Base-by-base conservation (phyloP, 2,888 invertebrate genomes). In the Gymnocheta viridis region DNA sequence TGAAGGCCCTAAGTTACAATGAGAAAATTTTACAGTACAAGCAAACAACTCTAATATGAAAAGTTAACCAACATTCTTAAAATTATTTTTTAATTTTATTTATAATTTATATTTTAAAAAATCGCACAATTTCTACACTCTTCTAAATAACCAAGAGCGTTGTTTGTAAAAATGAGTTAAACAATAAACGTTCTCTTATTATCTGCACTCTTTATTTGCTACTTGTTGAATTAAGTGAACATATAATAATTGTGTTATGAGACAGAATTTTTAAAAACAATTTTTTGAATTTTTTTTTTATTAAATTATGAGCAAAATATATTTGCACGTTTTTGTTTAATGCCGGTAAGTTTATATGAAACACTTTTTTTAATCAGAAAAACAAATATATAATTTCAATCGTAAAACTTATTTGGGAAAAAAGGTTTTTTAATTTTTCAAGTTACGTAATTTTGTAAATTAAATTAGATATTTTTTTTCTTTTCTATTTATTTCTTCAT, bases 281-380 rank as follows among this genome's bases (percentile, higher is more conserved):
- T 44, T 22, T 56, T 27, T n/a, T 60, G n/a, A 22, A 80, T 54
- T 47, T 29, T 74, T 47, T 69, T 69, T 69, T 58, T 47, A 60
- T 64, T 54, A 67, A 82, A 76, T 72, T 82, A 77, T 82, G 70
- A 82, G 56, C 22, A 56, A 44, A 64, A 78, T 44, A 67, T 62
- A 56, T 54, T 56, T 54, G 64, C 74, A 64, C 32, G 54, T 62
- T 81, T 74, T 74, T 60, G 6, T n/a, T 24, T 44, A 54, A 64
- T 56, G 67, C 78, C 74, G 69, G 74, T 54, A 62, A 56, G 74
- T 82, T 81, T 74, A 62, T 44, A 41, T 72, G 77, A 35, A 4
- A 7, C 2, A 44, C 41, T 1, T 19, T 14, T 51, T 62, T 54
- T 32, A 12, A 60, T 41, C 32, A 9, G 9, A 17, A 47, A 35